Evolutionary conservation across 2,797 vertebrate genomes (phyloP).

Genomic region (Amniataba percoides): DNA sequence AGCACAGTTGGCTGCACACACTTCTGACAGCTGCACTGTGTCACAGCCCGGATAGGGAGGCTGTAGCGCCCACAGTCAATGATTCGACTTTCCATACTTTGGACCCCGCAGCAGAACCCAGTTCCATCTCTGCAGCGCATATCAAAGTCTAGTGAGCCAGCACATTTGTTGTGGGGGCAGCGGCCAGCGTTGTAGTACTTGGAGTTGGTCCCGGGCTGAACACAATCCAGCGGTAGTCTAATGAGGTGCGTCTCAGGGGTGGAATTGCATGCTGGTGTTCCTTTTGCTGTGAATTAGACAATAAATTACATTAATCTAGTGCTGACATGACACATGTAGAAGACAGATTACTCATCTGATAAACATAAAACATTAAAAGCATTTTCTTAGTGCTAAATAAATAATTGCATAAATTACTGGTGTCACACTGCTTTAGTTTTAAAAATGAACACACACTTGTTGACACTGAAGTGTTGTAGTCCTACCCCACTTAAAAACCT

Average conservation of each 20-base stretch:
- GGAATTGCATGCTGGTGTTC: conserved; percentile 87
- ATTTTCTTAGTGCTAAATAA: conserved; percentile 4
- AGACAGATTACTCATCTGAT: background rate
- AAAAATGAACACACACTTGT: background rate
- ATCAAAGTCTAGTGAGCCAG: conserved; percentile 78
- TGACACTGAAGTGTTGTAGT: conserved; percentile 1
- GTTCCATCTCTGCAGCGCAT: conserved; percentile 86
- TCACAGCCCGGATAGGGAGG: conserved; percentile 90
- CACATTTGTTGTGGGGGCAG: conserved; percentile 88
- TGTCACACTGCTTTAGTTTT: background rate
- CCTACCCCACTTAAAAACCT: background rate
- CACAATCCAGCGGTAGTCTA: conserved; percentile 91
- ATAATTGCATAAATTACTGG: background rate
- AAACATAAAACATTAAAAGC: conserved; percentile 11
- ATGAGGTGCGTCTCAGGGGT: conserved; percentile 88
- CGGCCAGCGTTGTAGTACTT: conserved; percentile 90
- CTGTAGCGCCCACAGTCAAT: conserved; percentile 88
- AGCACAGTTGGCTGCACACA: conserved; percentile 89
- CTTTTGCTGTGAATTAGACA: conserved; percentile 84
- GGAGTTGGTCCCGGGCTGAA: conserved; percentile 84
- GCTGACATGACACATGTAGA: conserved; percentile 9
- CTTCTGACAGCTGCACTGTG: conserved; percentile 89
- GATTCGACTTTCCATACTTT: conserved; percentile 85
- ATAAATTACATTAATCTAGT: conserved; percentile 26
- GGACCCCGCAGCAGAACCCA: conserved; percentile 89